Evolutionary conservation across 2,113 vertebrate species (phyloP).

Genomic region (Aspidoscelis tigris): DNA sequence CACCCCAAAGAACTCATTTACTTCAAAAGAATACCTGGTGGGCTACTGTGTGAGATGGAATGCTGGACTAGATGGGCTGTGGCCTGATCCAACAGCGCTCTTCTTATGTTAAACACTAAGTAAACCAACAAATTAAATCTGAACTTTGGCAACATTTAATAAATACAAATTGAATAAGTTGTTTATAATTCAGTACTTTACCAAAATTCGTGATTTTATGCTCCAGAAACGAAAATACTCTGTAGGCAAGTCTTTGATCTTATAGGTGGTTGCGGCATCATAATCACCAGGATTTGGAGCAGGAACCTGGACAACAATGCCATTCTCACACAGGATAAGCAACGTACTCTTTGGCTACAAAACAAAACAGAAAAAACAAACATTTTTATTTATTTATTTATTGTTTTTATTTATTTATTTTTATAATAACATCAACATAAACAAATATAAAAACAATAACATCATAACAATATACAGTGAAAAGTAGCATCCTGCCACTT

Average conservation of each 20-base stretch:
- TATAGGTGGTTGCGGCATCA: conserved; percentile 72
- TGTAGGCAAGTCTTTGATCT: conserved; percentile 75
- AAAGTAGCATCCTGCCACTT: no score
- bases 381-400: not conserved
- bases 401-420: no score
- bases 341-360: conserved; percentile 79
- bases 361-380: conserved; percentile 52
- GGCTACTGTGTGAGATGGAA: no score
- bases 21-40: no score
- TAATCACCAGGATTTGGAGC: conserved; percentile 66
- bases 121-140: not conserved
- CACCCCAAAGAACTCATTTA: no score
- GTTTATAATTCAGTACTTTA: conserved; percentile 60
- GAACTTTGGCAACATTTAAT: not conserved
- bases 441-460: no score
- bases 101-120: not conserved
- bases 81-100: not conserved
- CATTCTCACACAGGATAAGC: conserved; percentile 86
- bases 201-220: conserved; percentile 90
- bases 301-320: conserved; percentile 83
- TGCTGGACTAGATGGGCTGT: no score
- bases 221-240: conserved; percentile 88
- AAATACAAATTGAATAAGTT: not conserved
- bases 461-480: no score
- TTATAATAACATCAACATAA: no score